Evolutionary conservation across 2,888 invertebrate species (phyloP).

Genomic region (Macrosiphum euphorbiae): DNA sequence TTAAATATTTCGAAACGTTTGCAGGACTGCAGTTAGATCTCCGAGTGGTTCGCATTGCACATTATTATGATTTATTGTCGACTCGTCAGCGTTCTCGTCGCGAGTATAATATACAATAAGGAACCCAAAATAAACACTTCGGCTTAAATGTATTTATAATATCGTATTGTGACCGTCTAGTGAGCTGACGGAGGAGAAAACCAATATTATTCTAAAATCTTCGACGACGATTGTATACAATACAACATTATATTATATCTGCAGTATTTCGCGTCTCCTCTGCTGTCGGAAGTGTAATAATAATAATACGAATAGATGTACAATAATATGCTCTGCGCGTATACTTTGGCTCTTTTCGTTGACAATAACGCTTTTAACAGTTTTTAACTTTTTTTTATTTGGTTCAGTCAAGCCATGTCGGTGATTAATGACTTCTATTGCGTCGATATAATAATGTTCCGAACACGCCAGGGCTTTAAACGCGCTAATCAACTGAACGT

Average conservation of each 20-base stretch:
- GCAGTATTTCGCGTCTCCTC: not conserved
- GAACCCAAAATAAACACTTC: constrained; percentile 39
- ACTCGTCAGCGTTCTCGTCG: not conserved
- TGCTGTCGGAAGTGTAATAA: not conserved
- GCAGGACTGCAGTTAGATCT: not conserved
- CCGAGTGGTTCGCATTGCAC: not conserved
- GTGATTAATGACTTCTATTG: not conserved
- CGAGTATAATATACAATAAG: not conserved
- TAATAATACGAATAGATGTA: not conserved
- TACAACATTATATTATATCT: not conserved
- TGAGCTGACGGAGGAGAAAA: not conserved
- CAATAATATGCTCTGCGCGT: not conserved
- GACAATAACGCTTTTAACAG: not conserved
- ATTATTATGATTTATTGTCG: constrained; percentile 21
- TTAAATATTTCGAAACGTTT: not conserved
- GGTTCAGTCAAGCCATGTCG: not conserved
- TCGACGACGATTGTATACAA: not conserved
- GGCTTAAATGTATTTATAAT: constrained; percentile 12
- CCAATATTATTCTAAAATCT: constrained; percentile 47
- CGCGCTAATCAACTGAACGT: not conserved
- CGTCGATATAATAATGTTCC: not conserved
- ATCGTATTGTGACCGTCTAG: not conserved
- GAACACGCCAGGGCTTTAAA: not conserved
- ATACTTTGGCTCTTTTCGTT: not conserved
- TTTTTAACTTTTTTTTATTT: constrained; percentile 4